Conservation (phyloP, 2,797 vertebrate species). For the Prunella strophiata region DNA sequence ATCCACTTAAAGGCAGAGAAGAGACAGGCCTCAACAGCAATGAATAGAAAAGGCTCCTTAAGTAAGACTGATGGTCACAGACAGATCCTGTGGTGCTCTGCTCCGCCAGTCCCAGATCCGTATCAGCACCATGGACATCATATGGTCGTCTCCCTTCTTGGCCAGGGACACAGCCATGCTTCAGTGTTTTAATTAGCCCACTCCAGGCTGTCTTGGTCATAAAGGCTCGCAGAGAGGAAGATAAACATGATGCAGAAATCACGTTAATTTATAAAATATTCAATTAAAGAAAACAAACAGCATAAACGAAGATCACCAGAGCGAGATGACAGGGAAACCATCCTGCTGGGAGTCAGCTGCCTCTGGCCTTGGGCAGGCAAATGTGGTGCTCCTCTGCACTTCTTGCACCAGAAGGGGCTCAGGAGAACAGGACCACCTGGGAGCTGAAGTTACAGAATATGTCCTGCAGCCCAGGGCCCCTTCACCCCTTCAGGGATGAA, state of each 20-base stretch:
- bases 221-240: constrained; percentile 42
- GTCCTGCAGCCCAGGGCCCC: background rate
- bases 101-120: constrained; percentile 3
- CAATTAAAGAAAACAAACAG: constrained; percentile 62
- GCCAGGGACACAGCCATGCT: constrained; percentile 38
- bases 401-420: background rate
- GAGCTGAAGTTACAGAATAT: background rate
- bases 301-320: constrained; percentile 32
- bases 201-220: constrained; percentile 30
- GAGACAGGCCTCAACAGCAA: constrained; percentile 38
- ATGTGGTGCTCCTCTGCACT: background rate
- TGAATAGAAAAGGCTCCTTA: constrained; percentile 52
- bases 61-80: constrained; percentile 53
- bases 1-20: constrained; percentile 48
- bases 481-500: background rate
- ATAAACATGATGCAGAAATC: constrained; percentile 44
- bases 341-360: constrained; percentile 10
- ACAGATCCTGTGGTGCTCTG: constrained; percentile 42
- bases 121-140: constrained; percentile 47
- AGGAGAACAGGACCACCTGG: background rate
- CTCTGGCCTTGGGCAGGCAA: background rate
- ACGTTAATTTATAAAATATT: constrained; percentile 61
- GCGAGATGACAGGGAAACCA: background rate
- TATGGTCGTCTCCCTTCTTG: background rate
- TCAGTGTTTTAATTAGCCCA: constrained; percentile 59